phyloP scores from a whole-genome alignment of 2,888 invertebrate genomes.

The Thera obeliscata region DNA sequence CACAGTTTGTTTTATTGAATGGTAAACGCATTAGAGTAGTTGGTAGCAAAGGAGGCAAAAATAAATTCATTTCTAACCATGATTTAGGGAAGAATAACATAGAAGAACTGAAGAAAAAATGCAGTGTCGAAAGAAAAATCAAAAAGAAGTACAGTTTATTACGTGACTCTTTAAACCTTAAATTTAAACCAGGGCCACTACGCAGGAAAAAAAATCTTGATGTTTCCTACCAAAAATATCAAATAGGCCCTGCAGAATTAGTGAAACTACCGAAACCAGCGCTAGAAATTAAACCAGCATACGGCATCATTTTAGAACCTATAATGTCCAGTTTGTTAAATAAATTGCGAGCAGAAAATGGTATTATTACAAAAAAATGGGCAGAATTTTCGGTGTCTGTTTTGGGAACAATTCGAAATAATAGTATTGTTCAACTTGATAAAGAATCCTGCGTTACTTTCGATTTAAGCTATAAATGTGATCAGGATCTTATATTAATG shows the following conservation, averaged over 20 bases:
- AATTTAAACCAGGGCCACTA: slow-evolving; percentile 85
- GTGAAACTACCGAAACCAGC: slow-evolving; percentile 78
- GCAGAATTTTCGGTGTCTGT: slow-evolving; percentile 84
- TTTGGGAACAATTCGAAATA: slow-evolving; percentile 61
- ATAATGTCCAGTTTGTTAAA: slow-evolving; percentile 71
- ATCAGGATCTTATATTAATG: slow-evolving; percentile 84
- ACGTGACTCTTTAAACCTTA: slow-evolving; percentile 63
- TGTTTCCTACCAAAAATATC: slow-evolving; percentile 69
- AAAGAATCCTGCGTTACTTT: slow-evolving; percentile 75
- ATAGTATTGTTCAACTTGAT: slow-evolving; percentile 49
- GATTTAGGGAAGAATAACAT: slow-evolving; percentile 52
- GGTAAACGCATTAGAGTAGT: slow-evolving; percentile 65
- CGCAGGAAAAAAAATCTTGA: slow-evolving; percentile 76
- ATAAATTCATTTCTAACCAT: slow-evolving; percentile 62
- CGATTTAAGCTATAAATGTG: slow-evolving; percentile 83
- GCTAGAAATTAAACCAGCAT: slow-evolving; percentile 75
- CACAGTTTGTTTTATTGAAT: slow-evolving; percentile 70
- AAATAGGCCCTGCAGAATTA: slow-evolving; percentile 74
- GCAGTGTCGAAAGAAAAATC: slow-evolving; percentile 25
- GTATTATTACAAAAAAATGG: slow-evolving; percentile 75
- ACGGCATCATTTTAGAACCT: slow-evolving; percentile 75
- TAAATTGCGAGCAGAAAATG: slow-evolving; percentile 63
- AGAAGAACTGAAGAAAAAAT: slow-evolving; percentile 14
- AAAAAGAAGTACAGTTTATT: slow-evolving; percentile 48
- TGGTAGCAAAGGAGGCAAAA: slow-evolving; percentile 71